A percentile compares a stretch with the other conserved stretches of the same genome.
Conservation (phyloP, 2,888 invertebrate genomes). For the Diplolepis rosae region DNA sequence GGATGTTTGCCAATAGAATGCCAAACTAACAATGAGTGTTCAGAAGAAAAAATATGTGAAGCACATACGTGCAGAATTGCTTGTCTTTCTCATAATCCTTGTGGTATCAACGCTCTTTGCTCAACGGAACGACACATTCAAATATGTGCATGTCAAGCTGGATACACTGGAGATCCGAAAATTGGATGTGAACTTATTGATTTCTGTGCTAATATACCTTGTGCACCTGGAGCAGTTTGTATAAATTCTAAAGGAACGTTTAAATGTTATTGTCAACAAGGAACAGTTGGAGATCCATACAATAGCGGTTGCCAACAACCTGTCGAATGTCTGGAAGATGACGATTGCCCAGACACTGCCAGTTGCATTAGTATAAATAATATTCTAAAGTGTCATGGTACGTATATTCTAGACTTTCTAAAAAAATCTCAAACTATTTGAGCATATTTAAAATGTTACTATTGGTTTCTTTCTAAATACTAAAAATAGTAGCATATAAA, state of each 20-base stretch:
- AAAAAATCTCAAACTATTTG: background rate
- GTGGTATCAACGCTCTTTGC: conserved; percentile 89
- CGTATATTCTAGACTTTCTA: no score
- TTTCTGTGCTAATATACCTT: conserved; percentile 86
- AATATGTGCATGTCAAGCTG: conserved; percentile 89
- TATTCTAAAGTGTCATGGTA: conserved; percentile 85
- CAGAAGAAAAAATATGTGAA: conserved; percentile 89
- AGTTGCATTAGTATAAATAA: conserved; percentile 84
- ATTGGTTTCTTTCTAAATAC: background rate
- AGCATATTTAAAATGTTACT: background rate
- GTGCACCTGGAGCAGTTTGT: conserved; percentile 87
- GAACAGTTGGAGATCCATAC: conserved; percentile 89
- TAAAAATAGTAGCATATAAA: no score
- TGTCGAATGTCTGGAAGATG: conserved; percentile 86
- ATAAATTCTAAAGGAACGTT: conserved; percentile 87
- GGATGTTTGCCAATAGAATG: conserved; percentile 90
- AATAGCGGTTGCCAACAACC: conserved; percentile 87
- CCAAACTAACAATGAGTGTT: conserved; percentile 81
- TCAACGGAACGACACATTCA: conserved; percentile 88
- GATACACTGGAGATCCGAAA: conserved; percentile 87
- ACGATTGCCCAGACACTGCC: conserved; percentile 88
- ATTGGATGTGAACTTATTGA: conserved; percentile 84
- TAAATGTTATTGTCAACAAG: conserved; percentile 85
- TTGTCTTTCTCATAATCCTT: conserved; percentile 87
- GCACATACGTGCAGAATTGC: conserved; percentile 89